Percentiles rank a stretch among this genome's conserved stretches.
phyloP scores from a whole-genome alignment of 64 coral and sea anemone species.

The Orbicella faveolata region DNA sequence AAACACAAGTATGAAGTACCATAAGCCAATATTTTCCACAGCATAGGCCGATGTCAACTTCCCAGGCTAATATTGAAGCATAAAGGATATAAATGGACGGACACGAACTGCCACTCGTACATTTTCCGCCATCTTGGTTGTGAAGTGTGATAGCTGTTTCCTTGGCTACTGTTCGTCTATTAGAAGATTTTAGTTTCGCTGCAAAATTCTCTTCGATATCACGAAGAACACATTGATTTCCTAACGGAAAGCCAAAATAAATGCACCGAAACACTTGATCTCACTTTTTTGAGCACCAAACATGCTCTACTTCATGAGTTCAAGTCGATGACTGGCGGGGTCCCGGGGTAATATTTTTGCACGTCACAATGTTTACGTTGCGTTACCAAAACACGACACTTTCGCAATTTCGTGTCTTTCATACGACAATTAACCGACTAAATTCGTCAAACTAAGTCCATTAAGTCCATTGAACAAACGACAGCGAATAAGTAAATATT shows the following conservation, averaged over 20 bases:
- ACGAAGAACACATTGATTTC: neutral
- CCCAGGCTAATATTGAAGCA: neutral
- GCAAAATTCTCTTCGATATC: neutral
- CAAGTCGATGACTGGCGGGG: neutral
- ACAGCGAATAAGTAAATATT: no score
- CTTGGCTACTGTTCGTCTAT: slow-evolving; percentile 3
- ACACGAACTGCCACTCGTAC: slow-evolving; percentile 83
- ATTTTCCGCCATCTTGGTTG: slow-evolving; percentile 79
- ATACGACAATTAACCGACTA: no score
- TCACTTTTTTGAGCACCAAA: neutral
- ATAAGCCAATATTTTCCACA: slow-evolving; percentile 7
- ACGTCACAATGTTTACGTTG: neutral
- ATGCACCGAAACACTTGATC: neutral
- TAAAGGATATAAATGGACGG: slow-evolving; percentile 97
- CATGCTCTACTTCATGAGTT: neutral
- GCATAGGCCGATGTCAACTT: neutral
- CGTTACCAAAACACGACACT: slow-evolving; percentile 5
- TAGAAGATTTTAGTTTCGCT: neutral
- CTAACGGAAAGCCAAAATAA: neutral
- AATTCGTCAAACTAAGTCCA: no score
- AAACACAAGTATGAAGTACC: neutral
- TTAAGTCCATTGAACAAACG: no score
- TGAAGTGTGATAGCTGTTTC: neutral
- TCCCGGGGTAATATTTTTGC: neutral
- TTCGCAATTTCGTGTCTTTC: no score